Evolutionary conservation across 37 sponge, comb jelly and placozoan genomes (phyloP).

Genomic region (Petrosia ficiformis): DNA sequence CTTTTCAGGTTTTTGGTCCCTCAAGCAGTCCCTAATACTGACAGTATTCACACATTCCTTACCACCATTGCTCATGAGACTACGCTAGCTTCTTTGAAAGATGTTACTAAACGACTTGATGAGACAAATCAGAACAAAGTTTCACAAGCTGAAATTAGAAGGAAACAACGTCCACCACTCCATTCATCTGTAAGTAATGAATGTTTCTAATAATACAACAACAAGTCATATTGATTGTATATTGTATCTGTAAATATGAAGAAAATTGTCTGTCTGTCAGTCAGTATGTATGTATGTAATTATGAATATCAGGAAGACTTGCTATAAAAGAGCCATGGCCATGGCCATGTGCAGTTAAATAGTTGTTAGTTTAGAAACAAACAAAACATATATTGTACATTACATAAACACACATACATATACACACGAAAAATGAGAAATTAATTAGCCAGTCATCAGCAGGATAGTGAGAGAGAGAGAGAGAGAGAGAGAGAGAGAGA

Average conservation of each 20-base stretch:
- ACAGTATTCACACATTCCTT: constrained; percentile 51
- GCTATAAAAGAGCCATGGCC: no score
- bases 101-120: constrained; percentile 3
- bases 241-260: neutral
- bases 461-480: neutral
- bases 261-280: neutral
- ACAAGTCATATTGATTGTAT: neutral
- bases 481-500: no score
- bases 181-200: no score
- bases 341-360: no score
- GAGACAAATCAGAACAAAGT: neutral
- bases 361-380: no score
- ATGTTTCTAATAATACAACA: neutral
- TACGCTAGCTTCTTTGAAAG: constrained; percentile 46
- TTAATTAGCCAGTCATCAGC: no score
- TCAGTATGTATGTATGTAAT: no score
- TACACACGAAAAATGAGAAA: neutral
- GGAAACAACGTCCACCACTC: no score
- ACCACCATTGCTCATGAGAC: constrained; percentile 61
- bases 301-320: no score
- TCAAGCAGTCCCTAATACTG: constrained; percentile 17
- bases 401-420: no score
- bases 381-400: no score
- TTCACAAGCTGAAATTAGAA: no score
- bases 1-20: constrained; percentile 35